These are phyloP conservation scores for Panthera tigris DNA, from an alignment of 2,113 vertebrate species.

Conservation along the genomic window DNA sequence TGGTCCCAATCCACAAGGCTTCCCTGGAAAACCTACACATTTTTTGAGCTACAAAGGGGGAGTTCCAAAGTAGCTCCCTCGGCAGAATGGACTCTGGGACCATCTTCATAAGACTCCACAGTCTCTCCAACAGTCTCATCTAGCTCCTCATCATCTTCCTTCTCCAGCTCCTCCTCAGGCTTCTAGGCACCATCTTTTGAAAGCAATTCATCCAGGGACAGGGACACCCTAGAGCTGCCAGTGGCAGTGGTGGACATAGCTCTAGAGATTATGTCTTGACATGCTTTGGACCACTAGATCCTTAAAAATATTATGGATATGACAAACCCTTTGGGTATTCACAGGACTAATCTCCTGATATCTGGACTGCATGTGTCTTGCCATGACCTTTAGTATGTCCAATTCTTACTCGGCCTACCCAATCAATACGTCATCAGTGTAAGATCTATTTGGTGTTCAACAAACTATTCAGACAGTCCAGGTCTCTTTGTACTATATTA, in stretches of 20 bases:
- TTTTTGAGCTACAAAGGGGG: neutral
- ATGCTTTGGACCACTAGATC: neutral
- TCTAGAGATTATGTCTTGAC: neutral
- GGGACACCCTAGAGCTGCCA: neutral
- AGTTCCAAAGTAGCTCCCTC: neutral
- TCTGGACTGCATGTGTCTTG: neutral
- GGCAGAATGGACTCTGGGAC: neutral
- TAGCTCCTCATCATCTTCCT: neutral
- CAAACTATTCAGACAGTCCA: neutral
- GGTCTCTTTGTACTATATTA: neutral
- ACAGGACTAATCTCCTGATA: neutral
- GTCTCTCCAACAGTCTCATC: neutral
- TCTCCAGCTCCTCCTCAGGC: neutral
- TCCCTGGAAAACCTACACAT: slow-evolving; percentile 91
- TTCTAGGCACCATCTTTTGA: neutral
- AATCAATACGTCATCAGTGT: neutral
- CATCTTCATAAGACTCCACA: neutral
- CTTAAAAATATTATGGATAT: neutral
- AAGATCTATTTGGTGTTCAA: neutral
- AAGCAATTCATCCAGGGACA: neutral
- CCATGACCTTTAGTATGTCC: neutral
- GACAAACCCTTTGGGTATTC: neutral
- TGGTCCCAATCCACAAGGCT: slow-evolving; percentile 95
- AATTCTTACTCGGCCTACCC: neutral
- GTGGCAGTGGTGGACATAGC: neutral